A percentile compares a stretch with the other conserved stretches of the same genome.
Evolutionary conservation across 2,888 invertebrate genomes (phyloP).

Genomic region (Tyria jacobaeae): DNA sequence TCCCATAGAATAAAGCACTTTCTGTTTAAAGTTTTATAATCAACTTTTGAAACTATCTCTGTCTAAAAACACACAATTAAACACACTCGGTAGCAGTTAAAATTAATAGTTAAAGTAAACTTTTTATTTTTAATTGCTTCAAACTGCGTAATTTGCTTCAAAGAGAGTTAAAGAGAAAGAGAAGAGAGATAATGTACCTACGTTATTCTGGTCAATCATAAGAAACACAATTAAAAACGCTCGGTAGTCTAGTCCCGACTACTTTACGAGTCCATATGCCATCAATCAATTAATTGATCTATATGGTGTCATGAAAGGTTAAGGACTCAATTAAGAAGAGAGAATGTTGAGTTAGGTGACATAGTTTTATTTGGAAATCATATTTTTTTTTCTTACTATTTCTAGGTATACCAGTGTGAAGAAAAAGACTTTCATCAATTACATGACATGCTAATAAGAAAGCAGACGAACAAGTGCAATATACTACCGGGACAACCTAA

Average conservation of each 20-base stretch:
- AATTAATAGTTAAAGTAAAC: too few relatives aligned
- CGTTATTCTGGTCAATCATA: background rate
- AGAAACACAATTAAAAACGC: background rate
- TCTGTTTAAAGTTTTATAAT: too few relatives aligned
- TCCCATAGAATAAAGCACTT: too few relatives aligned
- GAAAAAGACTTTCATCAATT: conserved; percentile 96
- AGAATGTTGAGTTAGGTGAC: background rate
- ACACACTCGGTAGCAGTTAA: too few relatives aligned
- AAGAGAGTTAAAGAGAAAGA: too few relatives aligned
- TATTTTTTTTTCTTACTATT: conserved; percentile 27
- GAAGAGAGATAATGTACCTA: too few relatives aligned
- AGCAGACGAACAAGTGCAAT: conserved; percentile 93
- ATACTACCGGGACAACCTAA: conserved; percentile 93
- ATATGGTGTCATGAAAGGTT: background rate
- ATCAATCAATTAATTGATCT: background rate
- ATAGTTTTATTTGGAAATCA: background rate
- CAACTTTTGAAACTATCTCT: too few relatives aligned
- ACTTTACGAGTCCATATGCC: background rate
- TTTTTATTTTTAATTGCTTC: too few relatives aligned
- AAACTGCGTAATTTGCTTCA: too few relatives aligned
- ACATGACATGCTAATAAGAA: conserved; percentile 95
- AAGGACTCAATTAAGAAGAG: background rate
- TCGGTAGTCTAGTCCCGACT: background rate
- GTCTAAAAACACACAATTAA: too few relatives aligned
- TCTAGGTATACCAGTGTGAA: conserved; percentile 92